These are phyloP conservation scores for Drosophila infuscata DNA, from an alignment of 2,888 invertebrate species.

Conservation along the genomic window DNA sequence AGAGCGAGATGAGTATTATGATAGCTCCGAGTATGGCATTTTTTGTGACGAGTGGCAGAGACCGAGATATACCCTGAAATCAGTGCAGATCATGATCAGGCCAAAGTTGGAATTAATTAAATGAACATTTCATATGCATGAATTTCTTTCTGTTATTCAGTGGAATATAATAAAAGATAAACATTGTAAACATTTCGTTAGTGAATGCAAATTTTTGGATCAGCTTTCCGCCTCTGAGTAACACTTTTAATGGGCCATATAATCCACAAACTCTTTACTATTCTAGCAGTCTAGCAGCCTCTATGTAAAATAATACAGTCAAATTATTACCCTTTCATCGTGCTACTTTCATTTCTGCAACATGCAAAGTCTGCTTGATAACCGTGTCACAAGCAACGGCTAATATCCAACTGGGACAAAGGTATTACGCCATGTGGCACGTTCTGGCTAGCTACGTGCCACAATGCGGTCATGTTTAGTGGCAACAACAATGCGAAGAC, in stretches of 20 bases:
- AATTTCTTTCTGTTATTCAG: background rate
- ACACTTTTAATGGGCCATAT: too few relatives aligned
- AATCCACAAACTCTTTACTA: background rate
- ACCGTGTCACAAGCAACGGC: constrained; percentile 4
- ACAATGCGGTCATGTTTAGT: constrained; percentile 20
- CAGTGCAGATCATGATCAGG: constrained; percentile 53
- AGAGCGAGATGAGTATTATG: constrained; percentile 40
- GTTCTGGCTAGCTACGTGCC: constrained; percentile 20
- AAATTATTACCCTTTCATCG: constrained; percentile 9
- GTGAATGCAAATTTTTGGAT: background rate
- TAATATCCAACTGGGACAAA: constrained; percentile 13
- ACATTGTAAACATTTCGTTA: background rate
- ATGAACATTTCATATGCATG: background rate
- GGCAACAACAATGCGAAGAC: constrained; percentile 15
- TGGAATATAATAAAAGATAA: background rate
- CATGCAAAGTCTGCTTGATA: constrained; percentile 2
- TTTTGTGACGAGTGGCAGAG: constrained; percentile 59
- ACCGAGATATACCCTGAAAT: constrained; percentile 40
- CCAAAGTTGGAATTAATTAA: constrained; percentile 29
- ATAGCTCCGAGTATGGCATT: constrained; percentile 49
- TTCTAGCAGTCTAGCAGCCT: background rate
- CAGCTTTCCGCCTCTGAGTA: background rate
- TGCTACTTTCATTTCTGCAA: background rate
- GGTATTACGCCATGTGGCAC: constrained; percentile 19
- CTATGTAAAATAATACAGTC: constrained; percentile 8